These are phyloP conservation scores for Ericerus pela DNA, from an alignment of 1,140 invertebrate genomes.

Conservation along the genomic window DNA sequence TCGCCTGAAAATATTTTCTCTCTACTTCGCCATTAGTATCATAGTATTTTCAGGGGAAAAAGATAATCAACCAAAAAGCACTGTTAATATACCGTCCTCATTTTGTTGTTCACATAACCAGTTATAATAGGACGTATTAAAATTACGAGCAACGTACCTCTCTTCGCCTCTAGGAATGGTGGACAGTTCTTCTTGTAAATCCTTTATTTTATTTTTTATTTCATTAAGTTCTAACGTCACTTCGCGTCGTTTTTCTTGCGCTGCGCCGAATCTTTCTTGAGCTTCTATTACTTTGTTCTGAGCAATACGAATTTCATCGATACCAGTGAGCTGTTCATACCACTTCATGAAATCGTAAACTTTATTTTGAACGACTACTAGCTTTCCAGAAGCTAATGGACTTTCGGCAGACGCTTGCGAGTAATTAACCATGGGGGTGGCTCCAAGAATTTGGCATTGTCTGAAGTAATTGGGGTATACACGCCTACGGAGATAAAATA, in stretches of 20 bases:
- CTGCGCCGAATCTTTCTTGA: conserved; percentile 39
- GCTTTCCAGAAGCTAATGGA: too few relatives aligned
- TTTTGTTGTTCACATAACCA: too few relatives aligned
- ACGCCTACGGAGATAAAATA: too few relatives aligned
- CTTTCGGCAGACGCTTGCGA: too few relatives aligned
- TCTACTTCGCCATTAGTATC: too few relatives aligned
- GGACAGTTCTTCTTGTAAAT: conserved; percentile 49
- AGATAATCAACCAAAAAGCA: too few relatives aligned
- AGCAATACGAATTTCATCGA: conserved; percentile 34
- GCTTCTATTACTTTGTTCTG: conserved; percentile 33
- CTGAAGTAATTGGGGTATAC: too few relatives aligned
- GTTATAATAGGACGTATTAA: not conserved
- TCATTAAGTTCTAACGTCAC: conserved; percentile 37
- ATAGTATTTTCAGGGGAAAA: too few relatives aligned
- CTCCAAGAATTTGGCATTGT: too few relatives aligned
- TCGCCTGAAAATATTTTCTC: too few relatives aligned
- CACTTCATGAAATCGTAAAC: conserved; percentile 21
- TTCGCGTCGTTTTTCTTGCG: conserved; percentile 43
- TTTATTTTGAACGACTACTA: not conserved
- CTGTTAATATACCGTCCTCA: too few relatives aligned
- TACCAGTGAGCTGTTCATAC: conserved; percentile 33
- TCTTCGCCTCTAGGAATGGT: conserved; percentile 50
- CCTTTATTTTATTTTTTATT: conserved; percentile 44
- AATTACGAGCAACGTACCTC: conserved; percentile 37
- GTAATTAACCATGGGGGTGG: too few relatives aligned